Evolutionary conservation across 2,888 invertebrate genomes (phyloP).

Genomic region (Chaitophorus viminalis): DNA sequence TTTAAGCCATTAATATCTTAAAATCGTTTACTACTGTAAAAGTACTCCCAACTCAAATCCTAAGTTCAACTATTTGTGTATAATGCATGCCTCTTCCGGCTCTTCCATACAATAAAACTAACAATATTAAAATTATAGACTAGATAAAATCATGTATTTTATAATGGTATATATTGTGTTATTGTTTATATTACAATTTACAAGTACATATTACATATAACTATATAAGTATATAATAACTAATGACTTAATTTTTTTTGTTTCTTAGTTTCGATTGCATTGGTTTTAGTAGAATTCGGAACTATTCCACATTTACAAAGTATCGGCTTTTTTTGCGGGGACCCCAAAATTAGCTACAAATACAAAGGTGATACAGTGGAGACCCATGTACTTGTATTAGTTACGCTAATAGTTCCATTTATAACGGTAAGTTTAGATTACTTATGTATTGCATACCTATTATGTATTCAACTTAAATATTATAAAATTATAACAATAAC

Average conservation of each 20-base stretch:
- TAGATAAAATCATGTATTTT: not conserved
- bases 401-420: slow-evolving; percentile 72
- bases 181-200: not conserved
- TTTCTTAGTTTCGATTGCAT: slow-evolving; percentile 72
- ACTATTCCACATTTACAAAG: slow-evolving; percentile 72
- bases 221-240: not conserved
- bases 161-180: not conserved
- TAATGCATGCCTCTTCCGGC: no score
- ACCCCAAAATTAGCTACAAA: slow-evolving; percentile 76
- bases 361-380: slow-evolving; percentile 78
- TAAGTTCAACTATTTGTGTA: no score
- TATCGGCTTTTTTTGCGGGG: slow-evolving; percentile 78
- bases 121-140: not conserved
- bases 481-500: not conserved
- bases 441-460: not conserved
- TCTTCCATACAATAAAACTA: no score
- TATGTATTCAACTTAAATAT: not conserved
- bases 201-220: not conserved
- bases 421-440: slow-evolving; percentile 52
- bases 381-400: slow-evolving; percentile 70
- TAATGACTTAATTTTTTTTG: slow-evolving; percentile 64
- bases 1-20: no score
- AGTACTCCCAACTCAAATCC: no score
- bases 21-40: no score
- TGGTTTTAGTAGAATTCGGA: slow-evolving; percentile 75